These are phyloP conservation scores for Ara ararauna DNA, from an alignment of 2,797 vertebrate genomes.

Conservation along the genomic window DNA sequence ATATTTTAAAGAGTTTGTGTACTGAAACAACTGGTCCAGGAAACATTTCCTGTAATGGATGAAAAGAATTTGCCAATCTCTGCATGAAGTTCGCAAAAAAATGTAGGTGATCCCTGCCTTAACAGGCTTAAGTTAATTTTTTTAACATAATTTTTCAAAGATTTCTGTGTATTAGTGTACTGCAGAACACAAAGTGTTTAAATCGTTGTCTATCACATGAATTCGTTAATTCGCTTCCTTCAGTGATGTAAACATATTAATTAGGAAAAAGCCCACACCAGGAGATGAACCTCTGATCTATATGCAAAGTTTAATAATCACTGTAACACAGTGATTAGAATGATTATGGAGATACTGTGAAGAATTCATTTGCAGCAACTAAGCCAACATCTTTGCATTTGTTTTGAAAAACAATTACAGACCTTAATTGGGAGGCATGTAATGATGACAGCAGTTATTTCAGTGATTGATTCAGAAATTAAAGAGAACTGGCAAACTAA, in stretches of 20 bases:
- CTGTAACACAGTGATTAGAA: constrained; percentile 72
- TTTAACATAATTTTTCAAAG: constrained; percentile 11
- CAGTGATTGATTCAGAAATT: constrained; percentile 79
- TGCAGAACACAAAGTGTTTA: neutral
- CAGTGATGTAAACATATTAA: constrained; percentile 69
- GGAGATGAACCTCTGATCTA: constrained; percentile 71
- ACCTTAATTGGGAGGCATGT: constrained; percentile 79
- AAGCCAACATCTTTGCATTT: constrained; percentile 76
- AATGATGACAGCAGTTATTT: constrained; percentile 81
- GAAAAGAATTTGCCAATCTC: neutral
- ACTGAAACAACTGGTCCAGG: neutral
- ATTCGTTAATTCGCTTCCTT: constrained; percentile 50
- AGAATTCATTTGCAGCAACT: constrained; percentile 74
- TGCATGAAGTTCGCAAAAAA: neutral
- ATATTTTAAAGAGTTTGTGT: neutral
- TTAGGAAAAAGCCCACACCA: constrained; percentile 66
- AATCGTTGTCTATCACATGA: constrained; percentile 31
- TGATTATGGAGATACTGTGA: constrained; percentile 72
- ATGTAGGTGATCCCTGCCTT: neutral
- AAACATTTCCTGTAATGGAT: neutral
- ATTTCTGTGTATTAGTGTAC: neutral
- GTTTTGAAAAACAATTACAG: constrained; percentile 81
- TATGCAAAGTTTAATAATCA: constrained; percentile 74
- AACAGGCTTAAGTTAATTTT: neutral
- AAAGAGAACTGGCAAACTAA: constrained; percentile 73